Evolutionary conservation across 92 coral and sea anemone species (phyloP), one percentile per base, ranked within the genome.

Genomic region (Epizoanthus scotinus): DNA sequence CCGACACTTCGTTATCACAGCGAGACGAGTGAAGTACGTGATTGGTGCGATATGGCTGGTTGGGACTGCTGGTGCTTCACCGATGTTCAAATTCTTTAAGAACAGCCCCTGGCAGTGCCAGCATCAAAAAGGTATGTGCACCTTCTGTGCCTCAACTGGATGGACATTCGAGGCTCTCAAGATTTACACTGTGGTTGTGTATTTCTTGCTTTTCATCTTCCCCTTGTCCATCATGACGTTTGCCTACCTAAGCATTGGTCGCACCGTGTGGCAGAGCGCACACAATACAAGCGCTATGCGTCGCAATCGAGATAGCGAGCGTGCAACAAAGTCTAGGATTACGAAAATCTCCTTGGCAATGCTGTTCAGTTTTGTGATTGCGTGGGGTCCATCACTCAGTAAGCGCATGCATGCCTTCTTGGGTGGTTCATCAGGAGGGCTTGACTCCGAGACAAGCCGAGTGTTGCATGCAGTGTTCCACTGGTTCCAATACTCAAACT

Each of bases 291-390:
- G 85, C 13, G 38, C 86, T 0, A 87, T 90, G 97, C 84, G 91
- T 24, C 85, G 65, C 22, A 74, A 83, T 3, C 70, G 64, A 9
- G 57, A 53, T 5, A 77, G 55, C 20, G 83, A 78, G 24, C 71
- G 83, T 24, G 82, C 85, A 0, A 66, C 94, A 27, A 92, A 89
- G 68, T 57, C 92, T 8, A 89, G 97, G 65, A 87, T 92, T n/a
- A 92, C 97, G 2, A 90, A 86, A 60, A 92, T 92, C 9, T 87
- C 95, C 44, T 63, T 90, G 52, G 90, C 84, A 19, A 87, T 92
- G 26, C 78, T 92, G 18, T 53, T 92, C 8, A 92, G 97, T 71
- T 92, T 92, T 36, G 92, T 89, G 0, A 68, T 92, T 10, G 89
- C 94, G 14, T 92, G 97, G 97, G 91, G 92, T 29, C 97, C 97